Evolutionary conservation across 2,888 invertebrate genomes (phyloP), one percentile per base, ranked within the genome.

Genomic region (Oscheius sp.): DNA sequence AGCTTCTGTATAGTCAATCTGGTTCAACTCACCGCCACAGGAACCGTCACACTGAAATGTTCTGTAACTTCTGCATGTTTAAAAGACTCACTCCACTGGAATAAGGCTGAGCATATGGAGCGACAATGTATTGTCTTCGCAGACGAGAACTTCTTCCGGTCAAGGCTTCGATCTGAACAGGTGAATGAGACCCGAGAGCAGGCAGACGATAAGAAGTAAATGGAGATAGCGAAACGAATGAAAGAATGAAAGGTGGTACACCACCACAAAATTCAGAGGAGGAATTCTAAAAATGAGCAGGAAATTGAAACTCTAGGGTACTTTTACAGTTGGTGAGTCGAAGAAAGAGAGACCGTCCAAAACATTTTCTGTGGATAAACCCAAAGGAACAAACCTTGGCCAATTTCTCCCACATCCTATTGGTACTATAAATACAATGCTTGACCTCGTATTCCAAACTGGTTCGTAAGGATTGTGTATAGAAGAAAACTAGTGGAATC

Each of bases 321-420:
- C 7, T 4, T 13, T 33, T 13, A 13, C 4, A 13, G 2, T 59
- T 59, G 13, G 4, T 53, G 3, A 53, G 29, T 9, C 32, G 32
- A 59, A 59, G 7, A 32, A 59, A 59, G 4, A 59, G 29, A 33
- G 13, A 35, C 21, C 21, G 21, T 21, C 21, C 21, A 21, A 21
- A 21, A 21, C 21, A 21, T 21, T 21, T 21, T 21, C 21, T 21
- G 21, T 21, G 21, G 21, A 59, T 0, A 59, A 59, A 29, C 29
- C 4, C 4, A 62, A 10, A 4, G 33, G 53, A 13, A 7, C n/a
- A 42, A 47, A 79, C 79, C 77, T 76, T 73, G n/a, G 75, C 11
- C 7, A 78, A 33, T 11, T 66, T 62, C 21, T 80, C 78, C 80
- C 80, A 80, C 13, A 80, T 65, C 51, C 72, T 75, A 55, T 80